A percentile compares a stretch with the other conserved stretches of the same genome.
phyloP scores from a whole-genome alignment of 2,113 vertebrate genomes.

The Amazona guildingii region DNA sequence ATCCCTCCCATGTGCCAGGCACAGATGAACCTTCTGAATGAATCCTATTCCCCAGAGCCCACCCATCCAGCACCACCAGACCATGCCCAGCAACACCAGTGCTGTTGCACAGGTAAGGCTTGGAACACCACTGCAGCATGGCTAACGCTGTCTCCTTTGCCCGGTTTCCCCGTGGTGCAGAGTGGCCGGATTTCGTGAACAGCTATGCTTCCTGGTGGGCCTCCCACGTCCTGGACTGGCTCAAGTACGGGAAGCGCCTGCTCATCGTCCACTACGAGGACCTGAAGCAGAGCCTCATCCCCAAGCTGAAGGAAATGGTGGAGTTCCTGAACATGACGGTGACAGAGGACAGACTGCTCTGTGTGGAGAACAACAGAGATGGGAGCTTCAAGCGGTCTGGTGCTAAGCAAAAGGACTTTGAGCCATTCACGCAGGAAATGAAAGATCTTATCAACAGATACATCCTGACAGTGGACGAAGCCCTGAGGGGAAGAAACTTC shows the following conservation, averaged over 20 bases:
- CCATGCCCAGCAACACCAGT: fast-evolving
- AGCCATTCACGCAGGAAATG: conserved; percentile 88
- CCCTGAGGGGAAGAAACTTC: conserved; percentile 80
- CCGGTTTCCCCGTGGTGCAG: conserved; percentile 11
- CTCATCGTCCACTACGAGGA: conserved; percentile 86
- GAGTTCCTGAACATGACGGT: conserved; percentile 80
- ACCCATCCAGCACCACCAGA: fast-evolving
- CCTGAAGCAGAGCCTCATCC: conserved; percentile 77
- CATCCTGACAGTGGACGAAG: conserved; percentile 83
- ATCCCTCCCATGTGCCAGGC: background rate
- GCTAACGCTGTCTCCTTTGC: background rate
- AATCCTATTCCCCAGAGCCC: fast-evolving
- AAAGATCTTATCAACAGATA: conserved; percentile 81
- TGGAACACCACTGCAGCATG: background rate
- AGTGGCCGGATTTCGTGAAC: conserved; percentile 88
- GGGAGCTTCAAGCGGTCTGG: conserved; percentile 85
- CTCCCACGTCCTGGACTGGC: conserved; percentile 87
- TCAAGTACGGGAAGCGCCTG: conserved; percentile 80
- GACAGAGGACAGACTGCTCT: conserved; percentile 83
- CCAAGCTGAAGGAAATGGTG: conserved; percentile 79
- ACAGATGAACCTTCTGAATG: background rate
- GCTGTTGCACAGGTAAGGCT: fast-evolving
- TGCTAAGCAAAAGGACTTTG: conserved; percentile 69
- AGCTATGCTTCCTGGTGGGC: conserved; percentile 90
- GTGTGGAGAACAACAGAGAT: conserved; percentile 86